These are phyloP conservation scores for Xestoiulus laeticollis DNA, from an alignment of 2,888 invertebrate genomes.

Conservation along the genomic window DNA sequence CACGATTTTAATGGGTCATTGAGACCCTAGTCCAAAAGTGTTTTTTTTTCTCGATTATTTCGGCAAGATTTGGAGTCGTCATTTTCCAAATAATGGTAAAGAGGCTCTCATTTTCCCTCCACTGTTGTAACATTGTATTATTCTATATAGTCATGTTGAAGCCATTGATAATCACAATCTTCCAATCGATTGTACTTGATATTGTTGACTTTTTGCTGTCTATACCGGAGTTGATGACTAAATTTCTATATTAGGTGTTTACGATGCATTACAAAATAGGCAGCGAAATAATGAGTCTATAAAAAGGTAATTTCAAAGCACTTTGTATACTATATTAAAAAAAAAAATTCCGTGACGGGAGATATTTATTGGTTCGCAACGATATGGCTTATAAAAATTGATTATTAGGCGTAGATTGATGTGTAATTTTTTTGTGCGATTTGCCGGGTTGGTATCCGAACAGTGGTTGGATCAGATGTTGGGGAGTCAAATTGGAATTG, in stretches of 20 bases:
- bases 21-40: neutral
- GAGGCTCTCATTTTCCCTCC: conserved; percentile 34
- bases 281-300: conserved; percentile 46
- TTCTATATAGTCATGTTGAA: conserved; percentile 48
- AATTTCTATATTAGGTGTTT: conserved; percentile 49
- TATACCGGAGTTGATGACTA: conserved; percentile 48
- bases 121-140: conserved; percentile 47
- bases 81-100: neutral
- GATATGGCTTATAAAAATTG: conserved; percentile 38
- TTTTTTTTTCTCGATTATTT: neutral
- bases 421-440: neutral
- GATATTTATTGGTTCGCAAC: conserved; percentile 25
- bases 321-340: conserved; percentile 38
- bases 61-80: conserved; percentile 22
- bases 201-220: conserved; percentile 50
- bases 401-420: neutral
- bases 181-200: conserved; percentile 50
- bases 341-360: neutral
- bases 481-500: neutral
- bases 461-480: neutral
- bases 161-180: conserved; percentile 50
- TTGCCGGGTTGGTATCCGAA: neutral
- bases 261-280: conserved; percentile 43
- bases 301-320: conserved; percentile 29
- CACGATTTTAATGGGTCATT: neutral